Evolutionary conservation across 2,888 invertebrate genomes (phyloP), one percentile per base, ranked within the genome.

Genomic region (Germaria angustata): DNA sequence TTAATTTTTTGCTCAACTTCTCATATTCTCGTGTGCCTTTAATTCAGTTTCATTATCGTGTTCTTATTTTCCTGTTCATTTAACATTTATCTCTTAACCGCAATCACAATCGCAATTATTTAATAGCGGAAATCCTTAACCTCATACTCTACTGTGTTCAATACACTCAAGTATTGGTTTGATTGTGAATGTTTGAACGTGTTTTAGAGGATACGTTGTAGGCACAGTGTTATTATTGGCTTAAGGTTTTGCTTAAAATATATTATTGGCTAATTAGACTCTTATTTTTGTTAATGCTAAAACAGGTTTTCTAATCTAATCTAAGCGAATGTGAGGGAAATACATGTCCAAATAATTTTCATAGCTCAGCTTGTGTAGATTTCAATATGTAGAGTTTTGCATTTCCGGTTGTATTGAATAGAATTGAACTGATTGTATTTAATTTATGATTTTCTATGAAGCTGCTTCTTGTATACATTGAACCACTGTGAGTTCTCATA

Each of bases 11-110:
- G 13, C 36, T 20, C 1, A n/a, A 1, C 22, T 57, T 20, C 57
- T 36, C 57, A 36, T 36, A 20, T 57, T 57, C 57, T 53, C 15
- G 24, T 32, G 6, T 7, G 2, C 8, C 24, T 15, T 13, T 32
- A 24, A 24, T 68, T 78, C 41, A 72, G 9, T 76, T 57, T 49
- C 71, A 65, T 68, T 76, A 76, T 79, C 75, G 22, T 79, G 86
- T 86, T 86, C 86, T 85, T 86, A 88, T 89, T 89, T 89, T 88
- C 89, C 87, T 86, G 88, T 86, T 89, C 88, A 88, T 88, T 89
- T 87, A 89, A 88, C 89, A 86, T 88, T 88, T 86, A 89, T 87
- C 78, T 59, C 80, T 87, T 87, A 85, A 87, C 87, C 78, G 46
- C 84, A 85, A 85, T 86, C 86, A 85, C 87, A 88, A 88, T 88